Base-by-base conservation (phyloP, 2,113 vertebrate species). In the Pomatostomus ruficeps region DNA sequence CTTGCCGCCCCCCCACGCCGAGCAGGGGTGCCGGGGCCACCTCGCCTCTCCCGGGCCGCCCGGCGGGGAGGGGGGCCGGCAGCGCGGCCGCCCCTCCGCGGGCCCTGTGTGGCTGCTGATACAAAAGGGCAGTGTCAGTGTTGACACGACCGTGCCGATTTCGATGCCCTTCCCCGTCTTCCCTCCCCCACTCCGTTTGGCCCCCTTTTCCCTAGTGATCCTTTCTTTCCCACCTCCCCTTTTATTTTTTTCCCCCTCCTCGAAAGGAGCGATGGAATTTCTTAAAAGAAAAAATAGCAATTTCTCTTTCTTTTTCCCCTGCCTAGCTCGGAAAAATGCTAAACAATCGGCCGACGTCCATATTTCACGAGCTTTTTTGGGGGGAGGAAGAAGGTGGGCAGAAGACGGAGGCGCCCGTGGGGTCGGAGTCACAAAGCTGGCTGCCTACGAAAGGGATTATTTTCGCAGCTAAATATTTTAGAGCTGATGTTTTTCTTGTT, bases 91-190 rank as follows among this genome's bases (percentile, higher is more conserved):
- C 38, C 49, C 36, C 38, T 46, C 43, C 6, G 48, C 6, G 49
- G 87, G 85, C 83, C 83, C 78, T 33, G 10, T 23, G 91, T 23
- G 31, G 52, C 45, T 65, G 73, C 62, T 35, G 62, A 95, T 95
- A 97, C 96, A 97, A 97, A 96, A 97, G 95, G 94, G 71, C 89
- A 95, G 89, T 91, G 95, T 94, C 93, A 68, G 90, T 95, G 89
- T 97, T 96, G 96, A 96, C 93, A 93, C 94, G 71, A 74, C 85
- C 24, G 77, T 74, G 49, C 67, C 54, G 91, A 83, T 93, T 67
- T 81, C 61, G 87, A 23, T 90, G 91, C 76, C 81, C 75, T 85
- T 87, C 75, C 76, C 29, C 25, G 40, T 46, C 51, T 58, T 67
- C 29, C 78, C 71, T 65, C 85, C 78, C 58, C 71, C 55, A 2